Conservation (phyloP, 2,113 vertebrate genomes). For the Psilopogon haemacephalus region DNA sequence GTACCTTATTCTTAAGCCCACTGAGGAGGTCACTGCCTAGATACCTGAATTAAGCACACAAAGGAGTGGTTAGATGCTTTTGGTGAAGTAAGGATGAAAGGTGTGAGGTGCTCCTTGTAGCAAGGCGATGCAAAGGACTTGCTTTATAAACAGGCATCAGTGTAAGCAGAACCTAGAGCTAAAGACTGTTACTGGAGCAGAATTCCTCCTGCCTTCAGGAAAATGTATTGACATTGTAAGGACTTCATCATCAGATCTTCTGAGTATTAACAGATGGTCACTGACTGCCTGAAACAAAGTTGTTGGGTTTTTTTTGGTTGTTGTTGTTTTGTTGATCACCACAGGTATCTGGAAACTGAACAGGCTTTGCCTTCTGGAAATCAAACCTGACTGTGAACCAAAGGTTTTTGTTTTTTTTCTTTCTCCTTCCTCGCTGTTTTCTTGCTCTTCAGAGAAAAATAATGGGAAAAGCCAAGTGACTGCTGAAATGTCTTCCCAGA, state of each 20-base stretch:
- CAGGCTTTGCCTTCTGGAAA: constrained; percentile 68
- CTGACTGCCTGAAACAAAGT: constrained; percentile 68
- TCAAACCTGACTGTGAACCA: constrained; percentile 43
- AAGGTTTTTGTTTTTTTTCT: constrained; percentile 12
- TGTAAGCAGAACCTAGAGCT: background rate
- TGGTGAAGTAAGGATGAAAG: constrained; percentile 33
- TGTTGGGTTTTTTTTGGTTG: constrained; percentile 13
- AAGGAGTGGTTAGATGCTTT: background rate
- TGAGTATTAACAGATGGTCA: constrained; percentile 71
- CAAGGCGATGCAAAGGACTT: constrained; percentile 29
- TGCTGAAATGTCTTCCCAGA: background rate
- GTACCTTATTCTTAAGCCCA: background rate
- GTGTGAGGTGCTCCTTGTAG: constrained; percentile 28
- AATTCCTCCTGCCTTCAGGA: constrained; percentile 64
- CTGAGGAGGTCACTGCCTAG: background rate
- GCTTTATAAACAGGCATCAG: constrained; percentile 35
- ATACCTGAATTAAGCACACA: constrained; percentile 30
- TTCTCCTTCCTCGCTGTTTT: constrained; percentile 6
- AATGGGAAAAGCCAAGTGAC: background rate
- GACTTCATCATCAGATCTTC: constrained; percentile 64
- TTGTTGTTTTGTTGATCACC: constrained; percentile 64
- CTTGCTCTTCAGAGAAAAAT: constrained; percentile 17
- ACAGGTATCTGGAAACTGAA: constrained; percentile 62
- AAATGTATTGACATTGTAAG: constrained; percentile 46
- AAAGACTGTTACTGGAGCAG: constrained; percentile 34